These are phyloP conservation scores for Ennomos fuscantarius DNA, from an alignment of 2,888 invertebrate species.

Conservation along the genomic window DNA sequence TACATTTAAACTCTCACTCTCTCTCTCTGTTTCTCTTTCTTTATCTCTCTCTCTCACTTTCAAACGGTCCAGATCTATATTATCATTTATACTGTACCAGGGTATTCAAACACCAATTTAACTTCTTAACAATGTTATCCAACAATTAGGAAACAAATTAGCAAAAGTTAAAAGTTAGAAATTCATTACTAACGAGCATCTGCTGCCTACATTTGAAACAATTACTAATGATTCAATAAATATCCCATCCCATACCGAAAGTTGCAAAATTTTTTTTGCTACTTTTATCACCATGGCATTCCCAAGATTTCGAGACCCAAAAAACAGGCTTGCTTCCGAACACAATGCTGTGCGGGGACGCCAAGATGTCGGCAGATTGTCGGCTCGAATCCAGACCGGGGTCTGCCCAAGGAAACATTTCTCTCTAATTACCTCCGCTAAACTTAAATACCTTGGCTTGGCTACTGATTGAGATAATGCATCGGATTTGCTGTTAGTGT, in stretches of 20 bases:
- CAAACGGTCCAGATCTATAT: too few relatives aligned
- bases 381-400: constrained; percentile 57
- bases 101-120: too few relatives aligned
- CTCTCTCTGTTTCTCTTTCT: too few relatives aligned
- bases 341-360: constrained; percentile 60
- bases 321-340: constrained; percentile 57
- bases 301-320: constrained; percentile 44
- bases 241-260: background rate
- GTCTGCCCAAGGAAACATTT: constrained; percentile 56
- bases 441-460: constrained; percentile 29
- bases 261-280: constrained; percentile 11
- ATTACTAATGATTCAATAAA: background rate
- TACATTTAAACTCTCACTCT: too few relatives aligned
- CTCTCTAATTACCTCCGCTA: constrained; percentile 68
- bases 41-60: too few relatives aligned
- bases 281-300: background rate
- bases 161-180: too few relatives aligned
- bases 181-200: too few relatives aligned
- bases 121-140: too few relatives aligned
- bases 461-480: constrained; percentile 19
- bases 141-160: too few relatives aligned
- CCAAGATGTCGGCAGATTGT: constrained; percentile 73
- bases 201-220: too few relatives aligned
- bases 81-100: too few relatives aligned
- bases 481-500: constrained; percentile 5